Conservation (phyloP, 2,888 invertebrate species). For the Scrobipalpa atriplicella region DNA sequence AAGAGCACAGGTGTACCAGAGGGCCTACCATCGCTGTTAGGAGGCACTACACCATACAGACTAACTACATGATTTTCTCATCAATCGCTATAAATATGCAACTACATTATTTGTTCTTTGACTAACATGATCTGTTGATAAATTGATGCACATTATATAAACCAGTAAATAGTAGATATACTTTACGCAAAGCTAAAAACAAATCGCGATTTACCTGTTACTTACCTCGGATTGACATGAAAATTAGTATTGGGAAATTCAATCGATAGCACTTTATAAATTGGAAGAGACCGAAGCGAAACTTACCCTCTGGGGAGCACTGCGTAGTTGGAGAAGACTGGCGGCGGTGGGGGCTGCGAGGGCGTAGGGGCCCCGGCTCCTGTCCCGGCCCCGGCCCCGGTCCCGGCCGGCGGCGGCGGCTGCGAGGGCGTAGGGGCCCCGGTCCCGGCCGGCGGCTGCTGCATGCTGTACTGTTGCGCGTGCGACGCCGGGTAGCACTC, state of each 20-base stretch:
- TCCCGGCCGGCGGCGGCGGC: constrained; percentile 11
- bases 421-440: constrained; percentile 34
- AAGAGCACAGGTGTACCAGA: background rate
- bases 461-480: constrained; percentile 33
- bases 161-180: background rate
- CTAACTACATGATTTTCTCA: background rate
- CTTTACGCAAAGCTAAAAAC: background rate
- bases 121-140: too few relatives aligned
- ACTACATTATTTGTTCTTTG: background rate
- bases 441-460: constrained; percentile 34
- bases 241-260: constrained; percentile 22
- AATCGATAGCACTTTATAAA: constrained; percentile 28
- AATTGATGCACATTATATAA: too few relatives aligned
- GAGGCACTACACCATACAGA: background rate
- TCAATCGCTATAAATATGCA: constrained; percentile 6
- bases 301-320: constrained; percentile 37
- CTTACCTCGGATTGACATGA: background rate
- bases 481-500: constrained; percentile 33
- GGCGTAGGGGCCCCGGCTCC: background rate
- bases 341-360: background rate
- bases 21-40: too few relatives aligned
- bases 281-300: constrained; percentile 19
- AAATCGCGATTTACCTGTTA: constrained; percentile 10
- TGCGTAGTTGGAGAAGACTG: background rate
- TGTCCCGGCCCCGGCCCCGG: too few relatives aligned